Conservation (phyloP, 1,140 invertebrate genomes). For the Oncopodura yosiiana region DNA sequence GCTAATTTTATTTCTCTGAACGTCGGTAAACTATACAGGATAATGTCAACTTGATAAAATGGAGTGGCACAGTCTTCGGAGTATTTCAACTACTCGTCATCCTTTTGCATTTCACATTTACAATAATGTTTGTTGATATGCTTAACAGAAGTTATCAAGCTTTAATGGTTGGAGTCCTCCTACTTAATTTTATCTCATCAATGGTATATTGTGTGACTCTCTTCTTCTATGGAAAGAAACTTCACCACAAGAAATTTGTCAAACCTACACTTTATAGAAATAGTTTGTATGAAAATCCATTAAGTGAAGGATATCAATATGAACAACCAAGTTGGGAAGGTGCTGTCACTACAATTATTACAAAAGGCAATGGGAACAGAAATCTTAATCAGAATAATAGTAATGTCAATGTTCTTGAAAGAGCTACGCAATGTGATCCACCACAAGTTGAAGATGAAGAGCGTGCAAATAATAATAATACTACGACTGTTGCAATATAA, state of each 20-base stretch:
- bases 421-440: too few relatives aligned
- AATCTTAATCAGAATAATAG: too few relatives aligned
- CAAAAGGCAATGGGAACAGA: neutral
- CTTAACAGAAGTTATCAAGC: conserved; percentile 13
- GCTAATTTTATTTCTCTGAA: neutral
- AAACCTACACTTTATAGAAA: neutral
- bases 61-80: conserved; percentile 6
- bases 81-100: conserved; percentile 16
- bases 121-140: conserved; percentile 20
- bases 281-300: conserved; percentile 2
- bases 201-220: conserved; percentile 9
- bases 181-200: conserved; percentile 11
- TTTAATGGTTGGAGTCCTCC: conserved; percentile 6
- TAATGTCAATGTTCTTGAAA: too few relatives aligned
- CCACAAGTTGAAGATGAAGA: too few relatives aligned
- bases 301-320: too few relatives aligned
- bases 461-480: too few relatives aligned
- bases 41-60: conserved; percentile 16
- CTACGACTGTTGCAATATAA: too few relatives aligned
- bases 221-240: conserved; percentile 22
- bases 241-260: conserved; percentile 15
- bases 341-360: neutral
- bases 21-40: neutral
- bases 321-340: too few relatives aligned
- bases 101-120: conserved; percentile 15